These are phyloP conservation scores for Hydractinia symbiolongicarpus DNA, from an alignment of 30 jellyfish, hydroid and myxozoan genomes.

Conservation along the genomic window DNA sequence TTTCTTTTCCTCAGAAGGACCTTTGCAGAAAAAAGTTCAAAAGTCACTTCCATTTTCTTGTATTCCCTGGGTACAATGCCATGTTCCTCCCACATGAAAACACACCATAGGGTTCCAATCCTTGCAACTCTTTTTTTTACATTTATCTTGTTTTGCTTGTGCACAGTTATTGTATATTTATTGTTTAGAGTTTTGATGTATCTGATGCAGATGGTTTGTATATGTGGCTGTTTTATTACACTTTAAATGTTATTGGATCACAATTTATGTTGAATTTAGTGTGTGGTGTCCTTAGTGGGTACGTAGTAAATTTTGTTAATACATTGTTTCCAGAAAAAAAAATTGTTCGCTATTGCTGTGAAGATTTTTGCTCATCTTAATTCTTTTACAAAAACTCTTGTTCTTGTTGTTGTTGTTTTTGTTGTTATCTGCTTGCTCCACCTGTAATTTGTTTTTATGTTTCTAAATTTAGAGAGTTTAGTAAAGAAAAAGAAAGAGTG, in stretches of 20 bases:
- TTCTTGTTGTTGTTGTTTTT: too few species aligned
- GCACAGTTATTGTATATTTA: not conserved
- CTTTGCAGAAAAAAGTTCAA: too few species aligned
- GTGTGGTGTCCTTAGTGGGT: conserved; percentile 84
- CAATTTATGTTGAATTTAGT: conserved; percentile 90
- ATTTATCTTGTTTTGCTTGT: not conserved
- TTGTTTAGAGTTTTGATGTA: conserved; percentile 45
- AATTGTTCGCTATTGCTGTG: not conserved
- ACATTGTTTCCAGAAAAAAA: not conserved
- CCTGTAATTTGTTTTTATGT: too few species aligned
- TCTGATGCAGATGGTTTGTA: conserved; percentile 42
- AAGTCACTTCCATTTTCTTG: too few species aligned
- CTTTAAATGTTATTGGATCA: conserved; percentile 61
- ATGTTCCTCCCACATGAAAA: too few species aligned
- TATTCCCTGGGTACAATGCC: too few species aligned
- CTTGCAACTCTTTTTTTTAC: too few species aligned
- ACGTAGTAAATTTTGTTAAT: not conserved
- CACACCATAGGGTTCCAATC: too few species aligned
- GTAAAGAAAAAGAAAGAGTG: conserved; percentile 78
- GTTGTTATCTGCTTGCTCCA: too few species aligned
- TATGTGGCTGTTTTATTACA: conserved; percentile 56
- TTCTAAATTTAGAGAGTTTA: conserved; percentile 36
- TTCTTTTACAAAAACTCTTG: too few species aligned
- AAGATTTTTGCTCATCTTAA: too few species aligned
- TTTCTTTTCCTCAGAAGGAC: too few species aligned